Base-by-base conservation (phyloP, 2,797 vertebrate species). In the Phaenicophaeus curvirostris region DNA sequence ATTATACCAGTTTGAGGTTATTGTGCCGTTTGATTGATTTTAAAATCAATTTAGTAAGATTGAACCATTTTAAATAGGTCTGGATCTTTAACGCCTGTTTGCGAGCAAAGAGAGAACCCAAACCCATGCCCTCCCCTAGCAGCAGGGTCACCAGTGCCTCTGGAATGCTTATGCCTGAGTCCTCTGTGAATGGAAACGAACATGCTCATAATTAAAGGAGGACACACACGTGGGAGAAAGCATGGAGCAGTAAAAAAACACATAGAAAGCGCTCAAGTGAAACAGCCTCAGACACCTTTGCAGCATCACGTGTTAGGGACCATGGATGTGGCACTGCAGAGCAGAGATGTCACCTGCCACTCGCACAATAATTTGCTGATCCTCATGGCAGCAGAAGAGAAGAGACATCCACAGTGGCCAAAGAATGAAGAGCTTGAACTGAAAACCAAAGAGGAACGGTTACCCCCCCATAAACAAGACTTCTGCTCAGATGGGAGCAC, bases 91-190 rank as follows among this genome's bases (percentile, higher is more conserved):
- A 50, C 44, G n/a, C 15, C 44, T 74, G 44, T n/a, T 89, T 89
- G 35, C 33, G 72, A 46, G 50, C 16, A 58, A 53, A 33, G 33
- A 76, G 20, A 68, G 31, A 17, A 23, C 96, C 98, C 96, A 98
- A 97, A 95, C 95, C 96, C 72, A 90, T 95, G 50, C 91, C 95
- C 78, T 93, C 96, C 37, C 97, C 97, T 3, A 98, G 85, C 90
- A 98, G 96, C 81, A 98, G 80, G 75, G 98, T 93, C 93, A 97
- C 83, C 27, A 96, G 62, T 69, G 94, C 92, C 85, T 96, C 90
- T 33, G 97, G 80, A 84, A 98, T 81, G 95, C 97, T 98, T 98
- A 98, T 96, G 8, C n/a, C 35, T 35, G 27, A 18, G 13, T 59
- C 33, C 33, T 28, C n/a, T 72, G 76, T 42, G 50, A 91, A 77